Base-by-base conservation (phyloP, 2,888 invertebrate species). In the Aradus depressus region DNA sequence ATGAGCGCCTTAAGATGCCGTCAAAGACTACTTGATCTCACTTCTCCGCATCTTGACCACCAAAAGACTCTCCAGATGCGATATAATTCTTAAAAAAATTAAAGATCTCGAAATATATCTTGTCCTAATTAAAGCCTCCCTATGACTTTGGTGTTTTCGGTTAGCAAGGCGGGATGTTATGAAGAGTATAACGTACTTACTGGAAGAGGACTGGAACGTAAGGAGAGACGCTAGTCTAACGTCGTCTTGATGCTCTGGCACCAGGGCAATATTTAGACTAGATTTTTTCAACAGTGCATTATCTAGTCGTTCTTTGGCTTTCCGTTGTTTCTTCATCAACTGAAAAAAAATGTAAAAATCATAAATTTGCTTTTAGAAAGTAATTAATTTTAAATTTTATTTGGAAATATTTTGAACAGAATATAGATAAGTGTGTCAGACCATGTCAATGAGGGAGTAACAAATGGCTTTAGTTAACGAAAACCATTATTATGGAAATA, bases 171-270 rank as follows among this genome's bases (percentile, higher is more conserved):
- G 52, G 41, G 52, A 57, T 48, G 44, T 57, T 37, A 43, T 47
- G 50, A 38, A 41, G 23, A 38, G 39, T 38, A 10, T 28, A 10
- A 28, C 8, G 8, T 12, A 23, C 47, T 47, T 47, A 59, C 59
- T 57, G 44, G 48, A 53, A 19, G 57, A 56, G 25, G 61, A 57
- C 38, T 58, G 54, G 34, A 57, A 52, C 38, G 52, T 53, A 10
- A 62, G 74, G 3, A 92, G 70, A 0, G 80, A 75, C 0, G 93
- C 93, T 68, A 89, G 72, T 64, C 79, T 79, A 47, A 76, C 74
- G 64, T 95, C 93, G 53, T 89, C 85, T 47, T 81, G 79, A 18
- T 73, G 74, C 68, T 95, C 93, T 1, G 83, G 79, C 0, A 92
- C 69, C 3, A 95, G 72, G 6, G 75, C 70, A 35, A 95, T 84